Evolutionary conservation across 1,140 invertebrate species (phyloP).

Genomic region (Drosophila busckii): DNA sequence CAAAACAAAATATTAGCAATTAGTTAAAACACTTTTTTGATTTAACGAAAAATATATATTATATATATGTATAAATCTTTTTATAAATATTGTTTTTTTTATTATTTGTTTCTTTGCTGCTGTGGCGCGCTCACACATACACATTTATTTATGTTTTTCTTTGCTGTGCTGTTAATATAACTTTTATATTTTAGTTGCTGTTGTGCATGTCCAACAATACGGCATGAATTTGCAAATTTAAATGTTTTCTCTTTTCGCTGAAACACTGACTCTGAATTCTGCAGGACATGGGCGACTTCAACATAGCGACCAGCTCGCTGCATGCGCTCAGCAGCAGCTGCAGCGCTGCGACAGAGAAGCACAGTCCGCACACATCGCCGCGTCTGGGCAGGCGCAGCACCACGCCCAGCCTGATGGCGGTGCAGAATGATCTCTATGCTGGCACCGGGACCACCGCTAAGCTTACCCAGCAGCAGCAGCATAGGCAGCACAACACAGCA

Average conservation of each 20-base stretch:
- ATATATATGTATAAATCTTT: slow-evolving; percentile 58
- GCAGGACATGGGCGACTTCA: slow-evolving; percentile 82
- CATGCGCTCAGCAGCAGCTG: slow-evolving; percentile 79
- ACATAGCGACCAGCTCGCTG: slow-evolving; percentile 82
- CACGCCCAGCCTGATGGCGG: slow-evolving; percentile 74
- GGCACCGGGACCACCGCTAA: slow-evolving; percentile 46
- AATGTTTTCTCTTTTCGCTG: too few relatives aligned
- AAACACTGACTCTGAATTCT: slow-evolving; percentile 2
- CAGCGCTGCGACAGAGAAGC: slow-evolving; percentile 63
- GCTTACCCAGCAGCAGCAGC: slow-evolving; percentile 48
- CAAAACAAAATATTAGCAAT: slow-evolving; percentile 36
- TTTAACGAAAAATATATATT: slow-evolving; percentile 63
- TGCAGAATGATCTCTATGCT: slow-evolving; percentile 76
- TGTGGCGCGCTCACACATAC: too few relatives aligned
- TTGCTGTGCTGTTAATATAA: not conserved
- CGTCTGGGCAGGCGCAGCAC: slow-evolving; percentile 68
- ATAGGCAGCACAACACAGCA: slow-evolving; percentile 23
- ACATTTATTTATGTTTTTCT: slow-evolving; percentile 15
- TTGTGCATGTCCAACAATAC: slow-evolving; percentile 30
- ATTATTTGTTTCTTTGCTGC: slow-evolving; percentile 22
- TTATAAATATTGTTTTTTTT: slow-evolving; percentile 53
- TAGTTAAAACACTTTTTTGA: slow-evolving; percentile 33
- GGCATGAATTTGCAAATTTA: slow-evolving; percentile 16
- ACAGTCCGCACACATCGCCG: slow-evolving; percentile 77
- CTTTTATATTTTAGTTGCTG: slow-evolving; percentile 7